phyloP scores from a whole-genome alignment of 2,888 invertebrate genomes.

The Hydrotaea cyrtoneurina region DNA sequence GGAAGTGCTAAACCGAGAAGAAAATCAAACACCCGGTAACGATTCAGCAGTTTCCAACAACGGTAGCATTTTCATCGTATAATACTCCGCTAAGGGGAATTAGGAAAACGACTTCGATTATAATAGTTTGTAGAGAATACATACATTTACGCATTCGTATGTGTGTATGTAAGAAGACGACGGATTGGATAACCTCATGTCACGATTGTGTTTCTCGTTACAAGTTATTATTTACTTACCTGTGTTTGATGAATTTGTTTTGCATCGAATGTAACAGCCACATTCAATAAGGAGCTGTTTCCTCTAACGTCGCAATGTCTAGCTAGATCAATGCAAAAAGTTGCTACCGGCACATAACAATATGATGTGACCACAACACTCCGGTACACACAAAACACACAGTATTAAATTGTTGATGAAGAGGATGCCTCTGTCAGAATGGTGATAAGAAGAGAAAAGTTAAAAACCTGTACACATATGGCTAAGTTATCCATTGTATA shows the following conservation, averaged over 20 bases:
- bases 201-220: slow-evolving; percentile 8
- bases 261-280: background rate
- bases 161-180: background rate
- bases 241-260: slow-evolving; percentile 2
- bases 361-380: background rate
- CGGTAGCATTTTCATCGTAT: slow-evolving; percentile 73
- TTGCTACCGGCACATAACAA: background rate
- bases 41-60: slow-evolving; percentile 57
- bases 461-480: background rate
- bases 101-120: background rate
- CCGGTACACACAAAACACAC: background rate
- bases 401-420: slow-evolving; percentile 6
- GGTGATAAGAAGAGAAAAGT: background rate
- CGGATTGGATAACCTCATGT: background rate
- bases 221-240: background rate
- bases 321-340: background rate
- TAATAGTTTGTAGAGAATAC: slow-evolving; percentile 4
- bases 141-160: background rate
- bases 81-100: slow-evolving; percentile 54
- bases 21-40: slow-evolving; percentile 39
- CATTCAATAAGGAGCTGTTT: background rate
- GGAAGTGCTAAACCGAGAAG: slow-evolving; percentile 74
- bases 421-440: background rate
- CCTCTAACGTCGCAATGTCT: background rate
- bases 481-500: background rate